Evolutionary conservation across 2,888 invertebrate species (phyloP), one percentile per base, ranked within the genome.

Genomic region (Liopterus haemorrhoidalis): DNA sequence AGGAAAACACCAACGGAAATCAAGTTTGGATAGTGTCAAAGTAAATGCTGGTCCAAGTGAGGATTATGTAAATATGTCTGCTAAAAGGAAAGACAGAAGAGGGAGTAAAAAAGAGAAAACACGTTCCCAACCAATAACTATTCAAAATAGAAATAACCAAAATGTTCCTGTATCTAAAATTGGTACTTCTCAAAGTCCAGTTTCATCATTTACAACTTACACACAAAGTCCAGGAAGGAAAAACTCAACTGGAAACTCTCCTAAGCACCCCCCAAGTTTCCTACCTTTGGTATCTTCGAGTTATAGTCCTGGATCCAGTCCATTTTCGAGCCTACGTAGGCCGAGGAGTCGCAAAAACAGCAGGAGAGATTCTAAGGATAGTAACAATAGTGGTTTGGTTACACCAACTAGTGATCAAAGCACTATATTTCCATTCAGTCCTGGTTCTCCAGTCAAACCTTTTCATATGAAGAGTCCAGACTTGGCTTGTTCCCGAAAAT

Each of bases 381-480:
- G 68, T 43, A 61, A 63, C 6, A 64, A 63, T 49, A 63, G 64
- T 2, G 63, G 67, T 49, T 66, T 71, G 2, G 76, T 78, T 1
- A 76, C 76, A 1, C 75, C 76, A 2, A 78, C 79, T 32, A 78
- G 73, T 2, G 71, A 71, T 44, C 66, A 78, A 4, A 74, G 75
- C 43, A 78, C 81, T 0, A 76, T 82, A 48, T 83, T 83, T 62
- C 81, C 82, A 1, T 72, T 82, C 56, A 80, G 78, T 48, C 63
- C 81, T 31, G 81, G 81, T 60, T 80, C 81, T 52, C 81, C 81
- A 0, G 69, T 73, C 15, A 77, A 76, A 50, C 61, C 68, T 1
- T 67, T 69, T 37, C 64, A 69, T 14, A 41, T 48, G 6, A 56
- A 44, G 50, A 53, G 36, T 16, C 56, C 49, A 3, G 49, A 49